Evolutionary conservation across 2,888 invertebrate genomes (phyloP).

Genomic region (Pteria penguin): DNA sequence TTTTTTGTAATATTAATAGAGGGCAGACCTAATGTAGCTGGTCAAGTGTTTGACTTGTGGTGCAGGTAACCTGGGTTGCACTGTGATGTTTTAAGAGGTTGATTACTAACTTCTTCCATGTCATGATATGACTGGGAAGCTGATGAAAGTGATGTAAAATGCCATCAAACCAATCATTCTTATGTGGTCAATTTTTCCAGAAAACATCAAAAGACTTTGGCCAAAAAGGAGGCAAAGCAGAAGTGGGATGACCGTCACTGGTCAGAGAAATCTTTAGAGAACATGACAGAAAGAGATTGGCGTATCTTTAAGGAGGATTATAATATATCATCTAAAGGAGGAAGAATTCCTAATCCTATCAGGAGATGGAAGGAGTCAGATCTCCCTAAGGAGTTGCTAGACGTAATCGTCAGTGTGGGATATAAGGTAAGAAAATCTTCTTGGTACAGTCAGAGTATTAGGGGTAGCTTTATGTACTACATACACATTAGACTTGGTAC

Average conservation of each 20-base stretch:
- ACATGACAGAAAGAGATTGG: conserved; percentile 99
- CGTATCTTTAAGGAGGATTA: conserved; percentile 99
- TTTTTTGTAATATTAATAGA: too few species aligned
- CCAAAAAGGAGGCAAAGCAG: conserved; percentile 97
- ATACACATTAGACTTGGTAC: too few species aligned
- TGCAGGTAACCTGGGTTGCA: too few species aligned
- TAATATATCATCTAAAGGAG: conserved; percentile 98
- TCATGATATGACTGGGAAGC: too few species aligned
- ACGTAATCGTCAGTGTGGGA: conserved; percentile 95
- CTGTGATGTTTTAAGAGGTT: too few species aligned
- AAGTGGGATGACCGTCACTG: conserved; percentile 99
- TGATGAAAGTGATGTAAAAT: too few species aligned
- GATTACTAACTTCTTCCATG: too few species aligned
- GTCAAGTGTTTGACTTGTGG: too few species aligned
- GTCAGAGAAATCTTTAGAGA: conserved; percentile 94
- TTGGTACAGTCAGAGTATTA: conserved; percentile 1
- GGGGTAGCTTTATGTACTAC: too few species aligned
- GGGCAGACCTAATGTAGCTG: too few species aligned
- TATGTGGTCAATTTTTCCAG: conserved; percentile 60
- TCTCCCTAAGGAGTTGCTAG: conserved; percentile 93
- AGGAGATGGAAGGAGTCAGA: conserved; percentile 95
- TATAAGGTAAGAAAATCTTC: conserved; percentile 85
- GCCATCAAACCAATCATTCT: too few species aligned
- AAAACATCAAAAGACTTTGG: conserved; percentile 91
- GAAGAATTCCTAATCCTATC: conserved; percentile 97